Percentiles rank a stretch among this genome's conserved stretches.
Evolutionary conservation across 2,113 vertebrate species (phyloP).

Genomic region (Paradoxurus hermaphroditus): DNA sequence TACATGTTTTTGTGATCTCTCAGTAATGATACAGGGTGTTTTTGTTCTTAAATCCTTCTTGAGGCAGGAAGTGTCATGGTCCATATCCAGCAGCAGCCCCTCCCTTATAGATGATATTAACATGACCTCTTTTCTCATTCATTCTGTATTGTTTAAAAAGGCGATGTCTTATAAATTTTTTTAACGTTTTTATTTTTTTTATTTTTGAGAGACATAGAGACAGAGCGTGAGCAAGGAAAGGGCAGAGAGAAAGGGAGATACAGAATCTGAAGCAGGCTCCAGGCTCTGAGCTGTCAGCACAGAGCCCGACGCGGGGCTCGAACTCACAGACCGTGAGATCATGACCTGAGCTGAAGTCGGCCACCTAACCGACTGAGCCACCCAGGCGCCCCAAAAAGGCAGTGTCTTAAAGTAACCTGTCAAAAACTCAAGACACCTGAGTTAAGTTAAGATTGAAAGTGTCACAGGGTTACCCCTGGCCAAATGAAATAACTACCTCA

Average conservation of each 20-base stretch:
- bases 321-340: no score
- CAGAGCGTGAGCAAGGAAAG: no score
- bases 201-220: no score
- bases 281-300: no score
- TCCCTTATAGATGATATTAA: background rate
- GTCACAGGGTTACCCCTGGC: background rate
- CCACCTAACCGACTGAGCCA: no score
- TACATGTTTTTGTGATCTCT: background rate
- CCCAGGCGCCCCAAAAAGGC: no score
- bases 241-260: no score
- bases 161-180: no score
- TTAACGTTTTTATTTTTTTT: no score
- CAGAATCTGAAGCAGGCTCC: no score
- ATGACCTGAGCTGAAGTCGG: no score
- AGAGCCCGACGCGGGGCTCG: no score
- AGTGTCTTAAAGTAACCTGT: background rate
- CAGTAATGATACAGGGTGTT: background rate
- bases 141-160: background rate
- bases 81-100: background rate
- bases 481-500: background rate
- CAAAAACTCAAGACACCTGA: background rate
- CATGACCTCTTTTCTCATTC: background rate
- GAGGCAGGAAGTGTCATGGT: background rate
- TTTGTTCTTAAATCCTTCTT: background rate
- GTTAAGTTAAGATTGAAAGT: background rate